Conservation (phyloP, 2,113 vertebrate genomes). For the Coreoperca whiteheadi region DNA sequence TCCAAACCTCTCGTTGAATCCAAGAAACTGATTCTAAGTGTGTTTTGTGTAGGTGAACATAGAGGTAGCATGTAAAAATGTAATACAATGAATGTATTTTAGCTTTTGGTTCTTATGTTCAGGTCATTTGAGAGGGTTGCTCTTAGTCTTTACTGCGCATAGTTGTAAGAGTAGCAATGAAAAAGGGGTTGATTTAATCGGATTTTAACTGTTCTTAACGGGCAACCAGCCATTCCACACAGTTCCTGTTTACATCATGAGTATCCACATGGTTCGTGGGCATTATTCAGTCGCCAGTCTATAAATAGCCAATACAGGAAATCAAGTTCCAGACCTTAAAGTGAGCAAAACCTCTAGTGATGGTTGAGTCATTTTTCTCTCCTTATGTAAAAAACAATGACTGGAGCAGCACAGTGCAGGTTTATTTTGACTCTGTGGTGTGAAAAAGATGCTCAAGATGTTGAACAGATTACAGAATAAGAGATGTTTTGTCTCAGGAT, state of each 20-base stretch:
- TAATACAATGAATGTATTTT: slow-evolving; percentile 74
- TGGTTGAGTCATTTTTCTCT: slow-evolving; percentile 4
- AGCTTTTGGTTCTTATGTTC: slow-evolving; percentile 46
- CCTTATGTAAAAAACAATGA: slow-evolving; percentile 34
- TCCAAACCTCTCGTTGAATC: slow-evolving; percentile 24
- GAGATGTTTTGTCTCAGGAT: slow-evolving; percentile 58
- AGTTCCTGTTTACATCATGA: slow-evolving; percentile 62
- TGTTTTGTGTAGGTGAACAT: slow-evolving; percentile 63
- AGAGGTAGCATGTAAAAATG: slow-evolving; percentile 73
- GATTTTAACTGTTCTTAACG: slow-evolving; percentile 26
- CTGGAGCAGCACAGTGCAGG: slow-evolving; percentile 12
- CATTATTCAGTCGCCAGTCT: slow-evolving; percentile 51
- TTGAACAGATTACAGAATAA: slow-evolving; percentile 5
- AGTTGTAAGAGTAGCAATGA: slow-evolving; percentile 41
- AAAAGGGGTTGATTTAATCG: slow-evolving; percentile 10
- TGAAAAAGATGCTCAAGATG: slow-evolving; percentile 2
- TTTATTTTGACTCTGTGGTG: background rate
- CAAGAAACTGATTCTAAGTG: slow-evolving; percentile 48
- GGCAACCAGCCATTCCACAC: slow-evolving; percentile 34
- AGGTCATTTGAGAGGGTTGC: slow-evolving; percentile 39
- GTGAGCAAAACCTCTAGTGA: slow-evolving; percentile 18
- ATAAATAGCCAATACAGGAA: slow-evolving; percentile 1
- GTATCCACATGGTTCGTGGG: slow-evolving; percentile 44
- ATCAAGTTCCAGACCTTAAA: slow-evolving; percentile 13
- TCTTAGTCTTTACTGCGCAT: slow-evolving; percentile 52